Base-by-base conservation (phyloP, 2,888 invertebrate species). In the Exocentrus adspersus region DNA sequence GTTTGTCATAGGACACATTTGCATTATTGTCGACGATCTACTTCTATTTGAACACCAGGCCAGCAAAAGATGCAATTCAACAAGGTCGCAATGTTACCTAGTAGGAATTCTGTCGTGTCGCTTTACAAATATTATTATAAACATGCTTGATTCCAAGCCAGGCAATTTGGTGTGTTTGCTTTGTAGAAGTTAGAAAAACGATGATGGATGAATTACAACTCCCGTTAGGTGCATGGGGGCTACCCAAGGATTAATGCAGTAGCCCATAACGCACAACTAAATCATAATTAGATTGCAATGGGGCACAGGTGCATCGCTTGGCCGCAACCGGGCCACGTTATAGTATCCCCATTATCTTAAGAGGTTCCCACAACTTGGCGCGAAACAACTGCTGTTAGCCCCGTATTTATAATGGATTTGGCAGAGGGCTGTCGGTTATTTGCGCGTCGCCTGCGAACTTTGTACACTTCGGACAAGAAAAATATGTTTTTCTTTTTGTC, bases 331-430 rank as follows among this genome's bases (percentile, higher is more conserved):
- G 75, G 75, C 76, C 77, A 72, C 61, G 70, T 74, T 71, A 71
- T 78, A 79, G 78, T 77, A 75, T 71, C 71, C 75, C 76, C 77
- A 78, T 79, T 79, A 79, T 77, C 78, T 77, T 79, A 76, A 78
- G 77, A 78, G 77, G 75, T 76, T 77, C 71, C 69, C 72, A 57
- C 57, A 46, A 45, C 46, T 32, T 46, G 46, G 19, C 20, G 57
- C 45, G 46, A 57, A 57, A 57, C 46, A 57, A 57, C 24, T 19
- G 16, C 57, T 20, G 12, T 46, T 57, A 57, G 46, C 30, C 32
- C 19, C 1, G 19, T 37, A 52, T 17, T 43, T 43, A 43, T 19
- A 43, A 37, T n/a, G 37, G n/a, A 37, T 37, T 37, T 37, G 37
- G 37, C 37, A 37, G 37, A 37, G 37, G 37, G 37, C 37, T 14